Evolutionary conservation across 2,888 invertebrate species (phyloP), one percentile per base, ranked within the genome.

Genomic region (Drosophila anomalipes): DNA sequence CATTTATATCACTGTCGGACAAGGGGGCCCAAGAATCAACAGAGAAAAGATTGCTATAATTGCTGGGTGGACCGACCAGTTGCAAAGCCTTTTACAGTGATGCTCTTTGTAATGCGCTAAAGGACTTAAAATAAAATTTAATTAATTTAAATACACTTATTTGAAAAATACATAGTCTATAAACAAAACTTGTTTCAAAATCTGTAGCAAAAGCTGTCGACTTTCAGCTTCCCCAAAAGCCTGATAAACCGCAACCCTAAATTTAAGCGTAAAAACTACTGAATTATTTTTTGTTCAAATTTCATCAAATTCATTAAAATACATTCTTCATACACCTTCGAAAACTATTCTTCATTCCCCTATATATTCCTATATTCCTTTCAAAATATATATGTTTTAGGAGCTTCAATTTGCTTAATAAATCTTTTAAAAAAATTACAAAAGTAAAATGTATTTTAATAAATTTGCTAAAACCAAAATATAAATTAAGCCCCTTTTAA

Each of bases 1-100:
- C 74, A 65, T 51, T 79, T 75, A 56, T 65, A 70, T 70, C 70
- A 68, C 49, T 65, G 74, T 44, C 64, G 53, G 59, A 68, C 79
- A 74, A 78, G 62, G 64, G 35, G 47, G 58, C 33, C 41, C 47
- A 28, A 53, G n/a, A 39, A 47, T 37, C 56, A 59, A 33, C 79
- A 62, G 35, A 41, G 67, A 54, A 59, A 52, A 71, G 64, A 79
- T 75, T 64, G 28, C 52, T 52, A 58, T 65, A 79, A 75, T 75
- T 78, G 79, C 52, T 65, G 64, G 67, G 71, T 59, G 32, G 74
- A 39, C 52, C 32, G 61, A 70, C 64, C 64, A 79, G 47, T 65
- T 79, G 22, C 39, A 35, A 52, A 19, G 2, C 14, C 1, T 35
- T 35, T 35, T 35, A 14, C 4, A 35, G 14, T 35, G 33, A 1